Conservation (phyloP, 2,888 invertebrate genomes). For the Eupithecia subfuscata region DNA sequence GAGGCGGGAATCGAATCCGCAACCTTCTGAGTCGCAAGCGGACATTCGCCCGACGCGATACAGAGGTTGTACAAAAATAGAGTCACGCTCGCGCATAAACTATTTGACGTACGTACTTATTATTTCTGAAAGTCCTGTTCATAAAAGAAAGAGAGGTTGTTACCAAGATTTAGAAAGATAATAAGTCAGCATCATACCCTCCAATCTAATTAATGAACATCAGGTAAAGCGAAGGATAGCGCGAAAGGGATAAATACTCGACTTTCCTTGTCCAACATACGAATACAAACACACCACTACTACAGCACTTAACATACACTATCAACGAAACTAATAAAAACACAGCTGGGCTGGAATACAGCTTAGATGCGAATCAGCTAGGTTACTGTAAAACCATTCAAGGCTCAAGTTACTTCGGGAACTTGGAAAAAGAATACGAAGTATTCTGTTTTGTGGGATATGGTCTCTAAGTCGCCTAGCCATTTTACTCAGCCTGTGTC, state of each 20-base stretch:
- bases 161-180: not conserved
- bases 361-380: constrained; percentile 8
- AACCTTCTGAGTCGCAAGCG: too few relatives aligned
- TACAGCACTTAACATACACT: constrained; percentile 3
- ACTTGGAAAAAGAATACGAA: not conserved
- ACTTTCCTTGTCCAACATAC: constrained; percentile 6
- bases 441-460: not conserved
- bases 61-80: too few relatives aligned
- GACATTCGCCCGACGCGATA: too few relatives aligned
- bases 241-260: constrained; percentile 6
- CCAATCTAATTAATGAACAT: not conserved
- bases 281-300: not conserved
- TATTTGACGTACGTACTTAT: not conserved
- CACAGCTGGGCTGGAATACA: constrained; percentile 10
- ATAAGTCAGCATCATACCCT: constrained; percentile 1
- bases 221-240: not conserved
- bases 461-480: not conserved
- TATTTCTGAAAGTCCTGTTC: not conserved
- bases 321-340: constrained; percentile 44
- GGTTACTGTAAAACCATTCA: not conserved
- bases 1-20: too few relatives aligned
- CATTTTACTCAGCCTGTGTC: constrained; percentile 1
- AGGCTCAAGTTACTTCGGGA: too few relatives aligned
- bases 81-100: too few relatives aligned
- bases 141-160: not conserved